These are phyloP conservation scores for Teleopsis dalmanni DNA, from an alignment of 1,140 invertebrate genomes.

Conservation along the genomic window DNA sequence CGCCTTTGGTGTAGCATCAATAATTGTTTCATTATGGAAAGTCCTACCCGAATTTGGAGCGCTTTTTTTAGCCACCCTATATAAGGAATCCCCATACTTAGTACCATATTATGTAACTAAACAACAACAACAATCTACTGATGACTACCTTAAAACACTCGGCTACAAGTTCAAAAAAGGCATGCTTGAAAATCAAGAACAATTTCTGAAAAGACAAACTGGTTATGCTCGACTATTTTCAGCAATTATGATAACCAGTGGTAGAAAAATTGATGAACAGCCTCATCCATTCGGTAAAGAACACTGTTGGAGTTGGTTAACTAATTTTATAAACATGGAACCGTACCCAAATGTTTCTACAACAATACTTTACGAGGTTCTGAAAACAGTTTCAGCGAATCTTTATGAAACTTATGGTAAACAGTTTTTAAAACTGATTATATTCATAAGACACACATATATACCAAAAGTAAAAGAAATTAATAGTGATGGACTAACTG, in stretches of 20 bases:
- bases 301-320: constrained; percentile 76
- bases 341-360: constrained; percentile 70
- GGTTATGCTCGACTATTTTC: constrained; percentile 72
- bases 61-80: constrained; percentile 69
- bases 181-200: constrained; percentile 65
- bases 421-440: constrained; percentile 71
- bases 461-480: constrained; percentile 54
- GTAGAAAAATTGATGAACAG: constrained; percentile 49
- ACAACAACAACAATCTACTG: no score
- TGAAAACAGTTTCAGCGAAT: constrained; percentile 66
- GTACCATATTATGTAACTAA: constrained; percentile 69
- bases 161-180: no score
- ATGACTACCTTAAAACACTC: no score
- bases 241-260: constrained; percentile 64
- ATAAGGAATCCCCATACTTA: constrained; percentile 69
- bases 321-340: constrained; percentile 65
- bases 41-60: constrained; percentile 71
- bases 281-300: constrained; percentile 63
- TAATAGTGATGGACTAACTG: constrained; percentile 65
- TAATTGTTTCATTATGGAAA: constrained; percentile 69
- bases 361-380: constrained; percentile 68
- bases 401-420: constrained; percentile 60
- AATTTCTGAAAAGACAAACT: constrained; percentile 70
- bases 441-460: constrained; percentile 58
- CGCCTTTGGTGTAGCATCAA: constrained; percentile 72